A percentile compares a stretch with the other conserved stretches of the same genome.
Conservation (phyloP, 2,888 invertebrate genomes). For the Acanthosepion esculentum region DNA sequence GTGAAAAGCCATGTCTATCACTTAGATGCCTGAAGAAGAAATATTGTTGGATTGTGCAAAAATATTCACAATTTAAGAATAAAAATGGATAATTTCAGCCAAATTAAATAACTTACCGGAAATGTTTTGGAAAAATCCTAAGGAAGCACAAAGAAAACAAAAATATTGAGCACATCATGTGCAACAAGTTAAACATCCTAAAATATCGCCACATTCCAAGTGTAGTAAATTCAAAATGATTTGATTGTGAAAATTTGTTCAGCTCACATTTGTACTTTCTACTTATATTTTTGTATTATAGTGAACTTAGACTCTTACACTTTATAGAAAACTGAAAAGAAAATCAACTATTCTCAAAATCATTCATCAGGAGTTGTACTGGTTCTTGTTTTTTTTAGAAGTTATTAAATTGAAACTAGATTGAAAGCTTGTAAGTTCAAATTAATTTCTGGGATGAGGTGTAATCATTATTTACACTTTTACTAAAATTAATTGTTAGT, state of each 20-base stretch:
- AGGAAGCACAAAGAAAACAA: constrained; percentile 51
- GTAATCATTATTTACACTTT: too few relatives aligned
- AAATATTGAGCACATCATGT: constrained; percentile 41
- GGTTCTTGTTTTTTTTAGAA: too few relatives aligned
- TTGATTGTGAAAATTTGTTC: not conserved
- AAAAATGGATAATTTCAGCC: not conserved
- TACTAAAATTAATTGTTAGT: too few relatives aligned
- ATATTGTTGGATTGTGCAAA: not conserved
- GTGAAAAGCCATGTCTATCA: too few relatives aligned
- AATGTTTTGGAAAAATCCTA: constrained; percentile 79
- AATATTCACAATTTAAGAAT: not conserved
- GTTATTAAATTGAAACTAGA: too few relatives aligned
- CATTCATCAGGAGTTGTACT: too few relatives aligned
- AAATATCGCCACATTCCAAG: not conserved
- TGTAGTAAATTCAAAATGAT: not conserved
- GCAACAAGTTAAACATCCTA: not conserved
- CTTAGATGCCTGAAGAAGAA: not conserved
- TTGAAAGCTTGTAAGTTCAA: too few relatives aligned
- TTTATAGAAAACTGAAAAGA: not conserved
- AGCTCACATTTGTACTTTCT: too few relatives aligned
- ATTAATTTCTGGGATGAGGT: too few relatives aligned
- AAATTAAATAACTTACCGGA: constrained; percentile 74
- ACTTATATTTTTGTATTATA: too few relatives aligned
- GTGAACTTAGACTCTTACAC: too few relatives aligned
- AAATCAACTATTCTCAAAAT: not conserved